These are phyloP conservation scores for Biston stratarius DNA, from an alignment of 2,888 invertebrate species.

Conservation along the genomic window DNA sequence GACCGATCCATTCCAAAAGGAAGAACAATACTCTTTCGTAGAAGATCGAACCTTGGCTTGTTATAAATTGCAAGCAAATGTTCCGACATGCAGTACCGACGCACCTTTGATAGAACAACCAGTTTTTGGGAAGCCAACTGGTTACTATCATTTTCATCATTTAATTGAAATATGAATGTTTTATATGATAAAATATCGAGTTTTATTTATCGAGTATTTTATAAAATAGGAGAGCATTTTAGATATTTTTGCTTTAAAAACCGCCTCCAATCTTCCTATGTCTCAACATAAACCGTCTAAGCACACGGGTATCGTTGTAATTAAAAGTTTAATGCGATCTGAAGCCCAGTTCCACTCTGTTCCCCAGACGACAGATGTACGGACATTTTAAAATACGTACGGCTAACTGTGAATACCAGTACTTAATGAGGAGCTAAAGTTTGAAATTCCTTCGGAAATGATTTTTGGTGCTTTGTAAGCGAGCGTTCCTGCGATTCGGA, in stretches of 20 bases:
- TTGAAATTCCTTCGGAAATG: not conserved
- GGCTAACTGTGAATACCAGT: constrained; percentile 22
- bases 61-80: too few relatives aligned
- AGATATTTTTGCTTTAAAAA: not conserved
- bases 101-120: too few relatives aligned
- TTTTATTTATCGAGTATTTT: too few relatives aligned
- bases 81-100: too few relatives aligned
- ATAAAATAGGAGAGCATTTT: too few relatives aligned
- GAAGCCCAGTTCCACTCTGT: constrained; percentile 9
- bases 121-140: too few relatives aligned
- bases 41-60: too few relatives aligned
- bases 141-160: too few relatives aligned
- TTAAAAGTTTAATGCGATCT: constrained; percentile 34
- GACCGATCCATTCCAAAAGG: too few relatives aligned
- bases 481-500: not conserved
- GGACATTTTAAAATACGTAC: constrained; percentile 24
- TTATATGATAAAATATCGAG: too few relatives aligned
- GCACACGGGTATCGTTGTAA: constrained; percentile 25
- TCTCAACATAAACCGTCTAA: constrained; percentile 12
- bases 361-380: constrained; percentile 16
- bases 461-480: not conserved
- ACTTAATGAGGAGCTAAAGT: constrained; percentile 7
- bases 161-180: too few relatives aligned
- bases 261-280: constrained; percentile 4
- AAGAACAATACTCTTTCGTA: too few relatives aligned